A percentile compares a stretch with the other conserved stretches of the same genome.
Conservation (phyloP, 2,797 vertebrate species). For the Hyperoplus lanceolatus region DNA sequence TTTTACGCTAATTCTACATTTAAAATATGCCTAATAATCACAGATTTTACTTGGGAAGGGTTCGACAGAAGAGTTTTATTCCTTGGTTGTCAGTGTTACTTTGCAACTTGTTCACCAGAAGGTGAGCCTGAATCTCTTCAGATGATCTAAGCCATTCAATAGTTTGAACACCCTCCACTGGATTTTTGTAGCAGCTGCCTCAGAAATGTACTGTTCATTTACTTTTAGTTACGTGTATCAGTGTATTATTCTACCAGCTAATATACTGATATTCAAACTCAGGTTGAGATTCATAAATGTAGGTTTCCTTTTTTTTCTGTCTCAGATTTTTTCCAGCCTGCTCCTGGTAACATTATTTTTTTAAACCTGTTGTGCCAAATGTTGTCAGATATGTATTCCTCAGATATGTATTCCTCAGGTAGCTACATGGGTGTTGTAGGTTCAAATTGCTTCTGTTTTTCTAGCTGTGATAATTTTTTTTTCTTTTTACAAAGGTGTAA, state of each 20-base stretch:
- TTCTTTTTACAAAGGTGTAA: constrained; percentile 40
- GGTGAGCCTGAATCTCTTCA: constrained; percentile 2
- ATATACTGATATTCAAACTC: constrained; percentile 44
- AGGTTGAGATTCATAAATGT: constrained; percentile 47
- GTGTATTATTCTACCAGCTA: constrained; percentile 14
- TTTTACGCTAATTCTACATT: neutral
- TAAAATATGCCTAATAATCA: neutral
- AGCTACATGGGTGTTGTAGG: constrained; percentile 23
- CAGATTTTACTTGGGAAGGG: neutral
- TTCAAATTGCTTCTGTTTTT: constrained; percentile 29
- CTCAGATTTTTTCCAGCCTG: constrained; percentile 19
- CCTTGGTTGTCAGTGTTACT: neutral
- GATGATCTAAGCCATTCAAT: constrained; percentile 1
- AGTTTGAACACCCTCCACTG: constrained; percentile 16
- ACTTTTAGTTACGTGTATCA: neutral
- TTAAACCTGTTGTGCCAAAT: constrained; percentile 30
- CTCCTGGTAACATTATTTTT: constrained; percentile 31
- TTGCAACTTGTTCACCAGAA: neutral
- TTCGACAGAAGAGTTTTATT: neutral
- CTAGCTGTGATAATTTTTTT: constrained; percentile 6
- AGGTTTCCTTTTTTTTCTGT: constrained; percentile 9
- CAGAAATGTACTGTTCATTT: constrained; percentile 9
- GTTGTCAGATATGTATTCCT: constrained; percentile 26
- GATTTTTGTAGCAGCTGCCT: constrained; percentile 28
- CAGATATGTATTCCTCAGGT: constrained; percentile 14